Base-by-base conservation (phyloP, 2,888 invertebrate species). In the Drosophila parthenogenetica region DNA sequence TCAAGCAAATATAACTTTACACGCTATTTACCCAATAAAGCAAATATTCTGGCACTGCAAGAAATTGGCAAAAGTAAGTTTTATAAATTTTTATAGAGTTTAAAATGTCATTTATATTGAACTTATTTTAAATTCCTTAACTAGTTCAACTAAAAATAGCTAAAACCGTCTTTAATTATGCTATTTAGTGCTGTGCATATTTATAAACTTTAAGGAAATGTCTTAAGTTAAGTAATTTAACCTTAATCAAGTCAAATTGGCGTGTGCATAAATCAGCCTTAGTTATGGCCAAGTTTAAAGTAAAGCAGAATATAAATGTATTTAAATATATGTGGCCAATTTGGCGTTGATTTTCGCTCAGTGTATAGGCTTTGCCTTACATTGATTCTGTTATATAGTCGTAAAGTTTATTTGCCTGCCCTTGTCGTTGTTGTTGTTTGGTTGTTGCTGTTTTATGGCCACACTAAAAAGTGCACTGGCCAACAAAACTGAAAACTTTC, bases 381-480 rank as follows among this genome's bases (percentile, higher is more conserved):
- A 87, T 85, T 83, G 83, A 87, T 87, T 85, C 88, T 87, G 88
- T 85, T 87, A 87, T 77, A 69, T 79, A 72, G 83, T 87, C 88
- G 88, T 83, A 85, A 87, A 85, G 86, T 83, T 83, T 83, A 82
- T 83, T 85, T 87, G 83, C 77, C 77, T 83, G 77, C 82, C 86
- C 88, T 82, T 85, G 87, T 65, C 58, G 63, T 25, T 64, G 45
- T 57, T 55, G 48, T 32, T 54, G 39, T 55, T 75, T 51, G 39
- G 76, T 61, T 76, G 60, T 77, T 70, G 73, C 58, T 71, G 62
- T 77, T 83, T 83, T 83, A 83, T 83, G 80, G 63, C 63, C 77
- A 82, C 60, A 83, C 83, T 87, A 83, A 83, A 83, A 83, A 77
- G 83, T 87, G 88, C 83, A 83, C 82, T 87, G 82, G 61, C 72